phyloP scores from a whole-genome alignment of 2,113 vertebrate genomes.

The Siphamia tubifer region DNA sequence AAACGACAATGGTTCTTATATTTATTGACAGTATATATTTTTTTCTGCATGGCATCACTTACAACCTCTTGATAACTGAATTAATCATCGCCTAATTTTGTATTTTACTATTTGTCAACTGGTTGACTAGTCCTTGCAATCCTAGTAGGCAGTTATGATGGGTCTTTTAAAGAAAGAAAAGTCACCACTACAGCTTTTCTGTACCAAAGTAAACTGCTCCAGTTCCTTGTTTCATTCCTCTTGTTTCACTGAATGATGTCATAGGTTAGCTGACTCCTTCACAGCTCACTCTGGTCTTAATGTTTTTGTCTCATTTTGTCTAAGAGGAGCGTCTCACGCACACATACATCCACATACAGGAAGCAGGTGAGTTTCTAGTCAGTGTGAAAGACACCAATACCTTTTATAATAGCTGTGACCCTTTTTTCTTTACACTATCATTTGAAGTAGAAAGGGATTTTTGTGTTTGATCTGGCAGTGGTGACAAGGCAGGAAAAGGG shows the following conservation, averaged over 20 bases:
- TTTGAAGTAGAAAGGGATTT: neutral
- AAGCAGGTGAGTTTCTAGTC: neutral
- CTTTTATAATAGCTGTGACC: neutral
- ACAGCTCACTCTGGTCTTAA: slow-evolving; percentile 3
- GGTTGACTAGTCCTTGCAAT: no score
- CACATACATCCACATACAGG: neutral
- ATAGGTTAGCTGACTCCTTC: neutral
- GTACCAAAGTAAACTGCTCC: neutral
- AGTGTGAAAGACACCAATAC: neutral
- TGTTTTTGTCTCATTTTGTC: neutral
- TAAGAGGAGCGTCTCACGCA: neutral
- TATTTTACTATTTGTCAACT: no score
- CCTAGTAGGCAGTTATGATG: no score
- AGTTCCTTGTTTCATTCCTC: neutral
- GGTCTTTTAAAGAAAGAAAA: neutral
- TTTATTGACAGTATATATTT: no score
- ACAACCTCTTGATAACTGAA: no score
- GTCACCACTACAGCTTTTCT: neutral
- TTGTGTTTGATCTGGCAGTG: neutral
- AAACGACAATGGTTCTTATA: no score
- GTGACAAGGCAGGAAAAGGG: no score
- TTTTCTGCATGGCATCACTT: no score
- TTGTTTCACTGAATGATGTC: slow-evolving; percentile 29
- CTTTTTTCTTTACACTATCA: neutral
- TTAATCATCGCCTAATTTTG: no score